These are phyloP conservation scores for Myripristis murdjan DNA, from an alignment of 2,797 vertebrate genomes.

Conservation along the genomic window DNA sequence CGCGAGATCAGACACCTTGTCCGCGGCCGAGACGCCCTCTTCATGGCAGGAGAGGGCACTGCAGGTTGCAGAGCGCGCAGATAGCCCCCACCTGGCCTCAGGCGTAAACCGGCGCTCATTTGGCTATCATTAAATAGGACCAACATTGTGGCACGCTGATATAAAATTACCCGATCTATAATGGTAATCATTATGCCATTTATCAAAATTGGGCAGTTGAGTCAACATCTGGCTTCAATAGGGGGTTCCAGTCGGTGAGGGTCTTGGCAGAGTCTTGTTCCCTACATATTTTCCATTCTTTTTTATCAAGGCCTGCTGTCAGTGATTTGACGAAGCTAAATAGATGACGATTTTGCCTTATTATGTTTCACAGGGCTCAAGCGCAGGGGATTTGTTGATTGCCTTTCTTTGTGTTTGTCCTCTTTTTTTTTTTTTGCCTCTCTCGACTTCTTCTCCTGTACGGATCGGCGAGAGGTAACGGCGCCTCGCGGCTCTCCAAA, in stretches of 20 bases:
- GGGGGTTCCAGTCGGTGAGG: slow-evolving; percentile 77
- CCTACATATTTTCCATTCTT: slow-evolving; percentile 86
- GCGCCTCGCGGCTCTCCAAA: slow-evolving; percentile 52
- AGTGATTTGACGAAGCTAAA: slow-evolving; percentile 90
- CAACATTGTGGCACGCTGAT: slow-evolving; percentile 79
- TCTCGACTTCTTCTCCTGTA: slow-evolving; percentile 19
- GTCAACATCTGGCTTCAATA: slow-evolving; percentile 91
- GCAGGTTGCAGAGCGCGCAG: slow-evolving; percentile 56
- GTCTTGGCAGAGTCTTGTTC: slow-evolving; percentile 86
- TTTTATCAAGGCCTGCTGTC: slow-evolving; percentile 86
- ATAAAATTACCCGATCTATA: slow-evolving; percentile 85
- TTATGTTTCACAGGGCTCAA: slow-evolving; percentile 80
- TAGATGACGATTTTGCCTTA: slow-evolving; percentile 84
- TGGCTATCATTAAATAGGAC: slow-evolving; percentile 83
- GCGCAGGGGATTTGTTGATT: slow-evolving; percentile 80
- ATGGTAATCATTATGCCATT: slow-evolving; percentile 86
- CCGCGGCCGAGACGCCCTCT: slow-evolving; percentile 33
- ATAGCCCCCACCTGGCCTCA: slow-evolving; percentile 79
- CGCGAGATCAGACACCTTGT: slow-evolving; percentile 45
- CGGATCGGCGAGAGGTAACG: slow-evolving; percentile 55
- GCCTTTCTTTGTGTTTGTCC: slow-evolving; percentile 77
- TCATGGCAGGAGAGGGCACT: slow-evolving; percentile 43
- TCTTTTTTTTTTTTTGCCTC: background rate
- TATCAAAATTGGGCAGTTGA: slow-evolving; percentile 89
- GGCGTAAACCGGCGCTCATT: slow-evolving; percentile 75